Percentiles rank a stretch among this genome's conserved stretches.
phyloP scores from a whole-genome alignment of 1,140 invertebrate species.

The Zaprionus gabonicus region DNA sequence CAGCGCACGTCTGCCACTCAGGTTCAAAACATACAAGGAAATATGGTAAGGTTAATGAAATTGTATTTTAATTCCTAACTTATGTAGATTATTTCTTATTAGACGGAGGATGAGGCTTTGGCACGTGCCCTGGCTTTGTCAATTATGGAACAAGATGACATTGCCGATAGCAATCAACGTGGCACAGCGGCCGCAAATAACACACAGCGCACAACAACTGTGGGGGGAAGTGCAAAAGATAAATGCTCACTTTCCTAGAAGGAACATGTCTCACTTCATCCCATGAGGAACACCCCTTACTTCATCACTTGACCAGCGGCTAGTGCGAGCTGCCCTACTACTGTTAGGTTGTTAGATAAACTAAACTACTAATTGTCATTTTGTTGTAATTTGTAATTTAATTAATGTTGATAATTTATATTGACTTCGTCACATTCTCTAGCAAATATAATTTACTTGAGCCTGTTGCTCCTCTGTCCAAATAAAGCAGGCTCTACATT shows the following conservation, averaged over 20 bases:
- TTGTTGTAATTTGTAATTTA: conserved; percentile 58
- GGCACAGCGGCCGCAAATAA: conserved; percentile 56
- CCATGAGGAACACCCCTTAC: too few species aligned
- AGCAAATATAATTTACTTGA: conserved; percentile 69
- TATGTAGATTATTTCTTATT: neutral
- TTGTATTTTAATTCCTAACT: neutral
- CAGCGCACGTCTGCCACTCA: conserved; percentile 44
- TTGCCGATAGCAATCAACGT: conserved; percentile 62
- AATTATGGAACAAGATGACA: conserved; percentile 87
- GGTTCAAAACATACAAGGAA: conserved; percentile 86
- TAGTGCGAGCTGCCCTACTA: conserved; percentile 34
- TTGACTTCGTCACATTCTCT: conserved; percentile 77
- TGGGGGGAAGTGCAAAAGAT: conserved; percentile 84
- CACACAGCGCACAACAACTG: conserved; percentile 57
- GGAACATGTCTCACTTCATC: too few species aligned
- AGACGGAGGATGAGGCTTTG: conserved; percentile 94
- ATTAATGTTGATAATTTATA: conserved; percentile 72
- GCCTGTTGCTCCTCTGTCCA: conserved; percentile 17
- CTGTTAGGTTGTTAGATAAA: conserved; percentile 52
- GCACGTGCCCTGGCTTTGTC: conserved; percentile 92
- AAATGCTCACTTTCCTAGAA: conserved; percentile 85
- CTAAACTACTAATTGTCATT: conserved; percentile 36
- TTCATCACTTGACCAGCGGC: conserved; percentile 63
- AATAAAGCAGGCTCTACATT: conserved; percentile 21
- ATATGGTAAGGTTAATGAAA: conserved; percentile 85